Percentiles rank a stretch among this genome's conserved stretches.
phyloP scores from a whole-genome alignment of 2,113 vertebrate species.

The Archilochus colubris region DNA sequence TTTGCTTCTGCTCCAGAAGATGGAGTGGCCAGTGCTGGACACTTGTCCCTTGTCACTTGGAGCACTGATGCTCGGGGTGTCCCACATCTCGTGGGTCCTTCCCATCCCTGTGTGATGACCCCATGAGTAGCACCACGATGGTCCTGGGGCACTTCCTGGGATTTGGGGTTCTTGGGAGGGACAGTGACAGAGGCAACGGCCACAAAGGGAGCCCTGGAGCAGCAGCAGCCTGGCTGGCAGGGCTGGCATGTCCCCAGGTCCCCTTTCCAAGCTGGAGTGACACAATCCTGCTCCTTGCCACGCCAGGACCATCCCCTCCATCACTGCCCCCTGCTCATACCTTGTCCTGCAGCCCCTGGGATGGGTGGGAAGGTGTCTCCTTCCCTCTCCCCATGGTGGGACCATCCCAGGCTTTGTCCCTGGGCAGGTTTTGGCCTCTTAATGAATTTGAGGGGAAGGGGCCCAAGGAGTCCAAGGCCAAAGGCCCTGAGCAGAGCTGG shows the following conservation, averaged over 20 bases:
- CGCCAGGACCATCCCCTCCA: rapidly evolving
- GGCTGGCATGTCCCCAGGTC: too few species aligned
- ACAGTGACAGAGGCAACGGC: not conserved
- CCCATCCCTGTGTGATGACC: too few species aligned
- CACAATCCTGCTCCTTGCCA: not conserved
- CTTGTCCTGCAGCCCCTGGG: not conserved
- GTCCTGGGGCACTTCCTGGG: not conserved
- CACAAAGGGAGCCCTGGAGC: not conserved
- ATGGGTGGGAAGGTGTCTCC: rapidly evolving
- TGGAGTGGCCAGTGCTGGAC: rapidly evolving
- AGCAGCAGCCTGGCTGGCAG: too few species aligned
- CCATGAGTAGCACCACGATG: too few species aligned
- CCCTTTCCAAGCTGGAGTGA: not conserved
- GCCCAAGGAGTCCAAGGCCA: too few species aligned
- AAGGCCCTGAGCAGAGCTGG: too few species aligned
- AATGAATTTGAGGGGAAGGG: too few species aligned
- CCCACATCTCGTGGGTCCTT: not conserved
- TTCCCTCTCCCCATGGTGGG: not conserved
- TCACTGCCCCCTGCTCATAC: rapidly evolving
- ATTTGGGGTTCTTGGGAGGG: too few species aligned
- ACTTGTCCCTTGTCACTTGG: not conserved
- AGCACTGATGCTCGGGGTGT: not conserved
- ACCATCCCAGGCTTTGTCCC: not conserved
- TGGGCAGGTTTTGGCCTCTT: rapidly evolving
- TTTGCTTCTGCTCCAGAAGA: too few species aligned